Evolutionary conservation across 2,888 invertebrate genomes (phyloP).

Genomic region (Notocelia uddmanniana): DNA sequence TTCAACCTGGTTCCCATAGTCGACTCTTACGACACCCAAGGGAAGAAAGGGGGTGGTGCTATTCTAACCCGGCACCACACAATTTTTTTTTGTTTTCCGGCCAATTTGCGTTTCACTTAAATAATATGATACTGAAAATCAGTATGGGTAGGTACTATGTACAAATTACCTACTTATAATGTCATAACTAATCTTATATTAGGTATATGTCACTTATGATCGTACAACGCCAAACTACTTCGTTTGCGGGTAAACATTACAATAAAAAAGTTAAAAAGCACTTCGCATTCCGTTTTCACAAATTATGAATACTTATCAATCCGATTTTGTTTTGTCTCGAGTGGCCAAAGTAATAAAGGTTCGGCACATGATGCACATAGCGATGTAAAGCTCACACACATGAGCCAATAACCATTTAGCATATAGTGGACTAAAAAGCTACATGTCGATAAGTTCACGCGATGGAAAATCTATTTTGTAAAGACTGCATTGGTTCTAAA

Average conservation of each 20-base stretch:
- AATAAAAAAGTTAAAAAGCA: slow-evolving; percentile 11
- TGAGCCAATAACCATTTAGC: slow-evolving; percentile 11
- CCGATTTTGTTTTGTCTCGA: slow-evolving; percentile 22
- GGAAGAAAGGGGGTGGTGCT: too few relatives aligned
- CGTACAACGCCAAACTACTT: background rate
- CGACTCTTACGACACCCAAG: too few relatives aligned
- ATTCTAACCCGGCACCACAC: too few relatives aligned
- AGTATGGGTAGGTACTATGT: too few relatives aligned
- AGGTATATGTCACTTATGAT: background rate
- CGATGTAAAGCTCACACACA: background rate
- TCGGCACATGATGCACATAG: slow-evolving; percentile 14
- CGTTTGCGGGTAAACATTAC: slow-evolving; percentile 7
- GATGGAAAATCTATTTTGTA: slow-evolving; percentile 2
- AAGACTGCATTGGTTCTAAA: background rate
- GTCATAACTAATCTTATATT: too few relatives aligned
- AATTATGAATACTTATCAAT: slow-evolving; percentile 18
- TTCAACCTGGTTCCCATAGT: too few relatives aligned
- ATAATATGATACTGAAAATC: too few relatives aligned
- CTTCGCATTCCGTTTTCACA: slow-evolving; percentile 12
- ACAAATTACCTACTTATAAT: too few relatives aligned
- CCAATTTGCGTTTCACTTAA: too few relatives aligned
- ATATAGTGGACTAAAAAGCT: slow-evolving; percentile 1
- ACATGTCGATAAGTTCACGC: background rate
- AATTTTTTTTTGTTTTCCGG: too few relatives aligned
- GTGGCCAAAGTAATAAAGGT: slow-evolving; percentile 15